Conservation (phyloP, 2,113 vertebrate species). For the Bungarus multicinctus region DNA sequence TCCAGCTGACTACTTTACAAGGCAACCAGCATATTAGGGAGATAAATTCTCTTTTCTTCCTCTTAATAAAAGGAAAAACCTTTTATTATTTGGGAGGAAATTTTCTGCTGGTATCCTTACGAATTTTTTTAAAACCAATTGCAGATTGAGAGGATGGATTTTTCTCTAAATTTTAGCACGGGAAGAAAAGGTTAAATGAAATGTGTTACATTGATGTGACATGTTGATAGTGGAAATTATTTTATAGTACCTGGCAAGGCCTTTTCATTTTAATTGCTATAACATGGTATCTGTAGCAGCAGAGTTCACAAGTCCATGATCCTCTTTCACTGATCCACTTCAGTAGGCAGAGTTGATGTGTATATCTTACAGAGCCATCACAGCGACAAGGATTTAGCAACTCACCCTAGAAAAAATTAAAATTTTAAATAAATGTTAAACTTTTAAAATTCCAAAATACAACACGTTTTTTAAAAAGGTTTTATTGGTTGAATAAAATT, state of each 20-base stretch:
- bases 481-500: slow-evolving; percentile 26
- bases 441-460: neutral
- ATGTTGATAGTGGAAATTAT: neutral
- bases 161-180: neutral
- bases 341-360: slow-evolving; percentile 90
- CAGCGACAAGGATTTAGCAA: slow-evolving; percentile 92
- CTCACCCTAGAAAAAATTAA: slow-evolving; percentile 75
- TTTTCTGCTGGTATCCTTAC: neutral
- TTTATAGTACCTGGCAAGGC: slow-evolving; percentile 84
- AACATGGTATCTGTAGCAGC: slow-evolving; percentile 92
- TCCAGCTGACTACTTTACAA: neutral
- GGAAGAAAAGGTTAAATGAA: neutral
- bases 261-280: slow-evolving; percentile 93
- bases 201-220: neutral
- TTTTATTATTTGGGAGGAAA: neutral
- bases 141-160: neutral
- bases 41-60: neutral
- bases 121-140: neutral
- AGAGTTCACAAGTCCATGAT: slow-evolving; percentile 94
- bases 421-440: slow-evolving; percentile 14
- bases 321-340: slow-evolving; percentile 97
- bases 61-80: neutral
- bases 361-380: slow-evolving; percentile 89
- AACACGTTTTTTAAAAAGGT: neutral
- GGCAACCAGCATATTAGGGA: neutral